phyloP scores from a whole-genome alignment of 2,113 vertebrate genomes.

The Hemibagrus wyckioides region DNA sequence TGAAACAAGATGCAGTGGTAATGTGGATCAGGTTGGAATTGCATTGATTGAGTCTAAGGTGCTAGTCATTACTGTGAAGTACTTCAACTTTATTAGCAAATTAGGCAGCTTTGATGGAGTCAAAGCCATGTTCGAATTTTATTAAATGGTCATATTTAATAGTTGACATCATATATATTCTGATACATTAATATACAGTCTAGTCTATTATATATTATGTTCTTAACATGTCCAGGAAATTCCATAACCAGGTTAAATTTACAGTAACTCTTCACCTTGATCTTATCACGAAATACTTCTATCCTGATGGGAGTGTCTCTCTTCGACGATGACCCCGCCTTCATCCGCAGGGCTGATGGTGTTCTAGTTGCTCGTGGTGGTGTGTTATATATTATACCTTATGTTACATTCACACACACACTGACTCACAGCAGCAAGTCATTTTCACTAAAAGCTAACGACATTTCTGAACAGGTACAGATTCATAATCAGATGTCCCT shows the following conservation, averaged over 20 bases:
- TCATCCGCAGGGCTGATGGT: neutral
- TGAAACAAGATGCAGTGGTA: neutral
- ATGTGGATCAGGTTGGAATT: neutral
- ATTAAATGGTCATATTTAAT: constrained; percentile 9
- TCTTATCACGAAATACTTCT: neutral
- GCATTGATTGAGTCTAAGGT: constrained; percentile 20
- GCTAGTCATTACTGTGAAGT: neutral
- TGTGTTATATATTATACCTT: too few species aligned
- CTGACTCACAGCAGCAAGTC: too few species aligned
- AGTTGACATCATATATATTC: neutral
- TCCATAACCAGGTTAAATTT: neutral
- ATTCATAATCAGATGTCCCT: too few species aligned
- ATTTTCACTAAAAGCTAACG: too few species aligned
- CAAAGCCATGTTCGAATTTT: neutral
- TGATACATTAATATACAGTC: neutral
- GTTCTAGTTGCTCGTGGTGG: neutral
- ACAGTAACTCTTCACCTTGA: neutral
- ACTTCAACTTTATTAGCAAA: constrained; percentile 1
- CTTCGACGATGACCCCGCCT: neutral
- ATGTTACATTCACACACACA: too few species aligned
- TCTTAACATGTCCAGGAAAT: neutral
- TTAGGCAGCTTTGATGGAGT: neutral
- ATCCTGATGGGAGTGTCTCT: neutral
- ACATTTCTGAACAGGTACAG: too few species aligned
- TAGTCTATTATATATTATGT: neutral